Percentiles rank a stretch among this genome's conserved stretches.
Conservation (phyloP, 2,888 invertebrate species). For the Hoplodrina blanda region DNA sequence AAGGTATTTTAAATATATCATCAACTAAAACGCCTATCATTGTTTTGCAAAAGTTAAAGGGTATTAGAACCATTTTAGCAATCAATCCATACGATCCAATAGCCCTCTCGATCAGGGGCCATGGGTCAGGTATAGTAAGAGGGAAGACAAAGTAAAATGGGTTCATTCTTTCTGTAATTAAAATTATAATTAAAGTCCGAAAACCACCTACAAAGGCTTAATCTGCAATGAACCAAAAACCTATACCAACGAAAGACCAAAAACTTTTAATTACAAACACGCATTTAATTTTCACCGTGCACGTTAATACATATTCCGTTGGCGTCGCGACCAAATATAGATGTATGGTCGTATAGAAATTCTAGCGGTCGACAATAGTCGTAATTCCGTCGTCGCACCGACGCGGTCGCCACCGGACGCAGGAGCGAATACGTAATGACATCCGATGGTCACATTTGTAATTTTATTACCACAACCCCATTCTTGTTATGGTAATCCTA, state of each 20-base stretch:
- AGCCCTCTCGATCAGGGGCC: too few relatives aligned
- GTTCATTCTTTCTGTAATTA: too few relatives aligned
- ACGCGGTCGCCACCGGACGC: constrained; percentile 74
- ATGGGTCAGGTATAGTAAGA: too few relatives aligned
- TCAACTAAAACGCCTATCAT: too few relatives aligned
- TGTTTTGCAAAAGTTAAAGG: too few relatives aligned
- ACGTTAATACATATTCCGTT: constrained; percentile 55
- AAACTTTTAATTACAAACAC: constrained; percentile 49
- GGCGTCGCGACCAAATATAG: constrained; percentile 49
- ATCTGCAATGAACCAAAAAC: constrained; percentile 20
- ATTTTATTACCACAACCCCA: constrained; percentile 80
- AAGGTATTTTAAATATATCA: too few relatives aligned
- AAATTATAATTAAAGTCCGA: not conserved
- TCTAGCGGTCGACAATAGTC: constrained; percentile 68
- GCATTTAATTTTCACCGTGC: constrained; percentile 50
- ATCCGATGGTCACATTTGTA: constrained; percentile 82
- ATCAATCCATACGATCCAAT: too few relatives aligned
- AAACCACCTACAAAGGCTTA: not conserved
- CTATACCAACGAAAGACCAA: not conserved
- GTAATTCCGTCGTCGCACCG: constrained; percentile 72
- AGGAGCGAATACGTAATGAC: constrained; percentile 82
- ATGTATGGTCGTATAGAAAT: constrained; percentile 58
- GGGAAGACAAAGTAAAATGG: too few relatives aligned
- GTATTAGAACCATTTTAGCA: too few relatives aligned
- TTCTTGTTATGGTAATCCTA: constrained; percentile 81